Conservation (phyloP, 2,113 vertebrate species). For the Mus spicilegus region DNA sequence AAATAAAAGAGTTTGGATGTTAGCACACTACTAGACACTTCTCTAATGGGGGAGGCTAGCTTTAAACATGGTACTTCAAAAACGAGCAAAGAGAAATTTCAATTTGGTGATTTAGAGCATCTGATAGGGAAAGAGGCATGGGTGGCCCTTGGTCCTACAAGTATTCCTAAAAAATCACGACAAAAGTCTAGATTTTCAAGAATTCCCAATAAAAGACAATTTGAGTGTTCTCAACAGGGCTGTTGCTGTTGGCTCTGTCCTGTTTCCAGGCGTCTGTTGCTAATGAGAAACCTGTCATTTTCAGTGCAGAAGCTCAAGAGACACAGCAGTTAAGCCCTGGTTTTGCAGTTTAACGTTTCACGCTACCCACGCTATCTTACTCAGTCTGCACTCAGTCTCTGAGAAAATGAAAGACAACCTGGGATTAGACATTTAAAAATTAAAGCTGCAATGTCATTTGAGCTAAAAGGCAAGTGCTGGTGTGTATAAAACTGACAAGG, state of each 20-base stretch:
- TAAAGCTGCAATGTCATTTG: conserved; percentile 34
- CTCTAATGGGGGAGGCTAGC: neutral
- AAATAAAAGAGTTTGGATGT: neutral
- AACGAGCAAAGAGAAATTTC: neutral
- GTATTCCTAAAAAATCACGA: neutral
- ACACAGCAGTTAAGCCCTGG: conserved; percentile 44
- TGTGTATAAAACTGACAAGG: conserved; percentile 56
- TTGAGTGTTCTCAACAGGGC: neutral
- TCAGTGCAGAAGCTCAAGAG: conserved; percentile 13
- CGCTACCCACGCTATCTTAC: neutral
- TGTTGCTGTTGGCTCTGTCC: neutral
- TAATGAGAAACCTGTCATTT: conserved; percentile 13
- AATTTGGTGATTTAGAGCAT: neutral
- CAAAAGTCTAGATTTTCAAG: neutral
- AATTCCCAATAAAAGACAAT: neutral
- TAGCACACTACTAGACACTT: neutral
- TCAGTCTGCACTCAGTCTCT: neutral
- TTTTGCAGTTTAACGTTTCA: conserved; percentile 34
- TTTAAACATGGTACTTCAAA: neutral
- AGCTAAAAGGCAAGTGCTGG: conserved; percentile 44
- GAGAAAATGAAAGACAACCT: conserved; percentile 34
- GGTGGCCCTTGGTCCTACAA: neutral
- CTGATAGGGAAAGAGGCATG: neutral
- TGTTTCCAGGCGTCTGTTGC: neutral
- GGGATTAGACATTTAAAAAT: conserved; percentile 61